These are phyloP conservation scores for Calephelis nemesis DNA, from an alignment of 1,140 invertebrate species.

Conservation along the genomic window DNA sequence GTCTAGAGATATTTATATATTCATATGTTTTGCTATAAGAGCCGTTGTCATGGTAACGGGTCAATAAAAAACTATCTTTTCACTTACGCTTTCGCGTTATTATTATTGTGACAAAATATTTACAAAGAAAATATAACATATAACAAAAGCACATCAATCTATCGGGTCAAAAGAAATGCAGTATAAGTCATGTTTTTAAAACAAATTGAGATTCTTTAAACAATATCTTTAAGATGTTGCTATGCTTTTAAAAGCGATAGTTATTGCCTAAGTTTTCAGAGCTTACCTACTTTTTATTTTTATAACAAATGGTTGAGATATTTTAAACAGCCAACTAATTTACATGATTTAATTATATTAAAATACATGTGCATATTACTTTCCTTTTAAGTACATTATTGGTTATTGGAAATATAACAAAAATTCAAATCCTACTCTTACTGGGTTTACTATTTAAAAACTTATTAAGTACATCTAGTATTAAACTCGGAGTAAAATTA, in stretches of 20 bases:
- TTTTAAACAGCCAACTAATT: slow-evolving; percentile 1
- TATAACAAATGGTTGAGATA: not conserved
- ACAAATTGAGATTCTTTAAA: slow-evolving; percentile 26
- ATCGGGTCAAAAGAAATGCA: slow-evolving; percentile 61
- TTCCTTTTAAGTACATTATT: too few species aligned
- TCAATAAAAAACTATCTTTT: slow-evolving; percentile 48
- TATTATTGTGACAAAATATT: slow-evolving; percentile 74
- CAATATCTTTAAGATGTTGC: slow-evolving; percentile 20
- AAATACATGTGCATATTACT: too few species aligned
- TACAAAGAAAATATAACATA: slow-evolving; percentile 73
- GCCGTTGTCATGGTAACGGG: too few species aligned
- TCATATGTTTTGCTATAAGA: too few species aligned
- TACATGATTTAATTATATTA: not conserved
- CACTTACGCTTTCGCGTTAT: slow-evolving; percentile 58
- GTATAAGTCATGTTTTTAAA: slow-evolving; percentile 34
- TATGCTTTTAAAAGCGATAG: slow-evolving; percentile 19
- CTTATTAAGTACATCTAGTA: not conserved
- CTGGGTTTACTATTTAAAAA: too few species aligned
- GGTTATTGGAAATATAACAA: too few species aligned
- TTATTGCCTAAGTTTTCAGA: slow-evolving; percentile 32
- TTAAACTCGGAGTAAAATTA: slow-evolving; percentile 1
- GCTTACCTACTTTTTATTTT: slow-evolving; percentile 35
- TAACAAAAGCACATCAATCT: slow-evolving; percentile 73
- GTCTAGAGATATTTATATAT: too few species aligned
- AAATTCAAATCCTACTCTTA: too few species aligned